A percentile compares a stretch with the other conserved stretches of the same genome.
phyloP scores from a whole-genome alignment of 2,797 vertebrate genomes.

The Malurus splendens region DNA sequence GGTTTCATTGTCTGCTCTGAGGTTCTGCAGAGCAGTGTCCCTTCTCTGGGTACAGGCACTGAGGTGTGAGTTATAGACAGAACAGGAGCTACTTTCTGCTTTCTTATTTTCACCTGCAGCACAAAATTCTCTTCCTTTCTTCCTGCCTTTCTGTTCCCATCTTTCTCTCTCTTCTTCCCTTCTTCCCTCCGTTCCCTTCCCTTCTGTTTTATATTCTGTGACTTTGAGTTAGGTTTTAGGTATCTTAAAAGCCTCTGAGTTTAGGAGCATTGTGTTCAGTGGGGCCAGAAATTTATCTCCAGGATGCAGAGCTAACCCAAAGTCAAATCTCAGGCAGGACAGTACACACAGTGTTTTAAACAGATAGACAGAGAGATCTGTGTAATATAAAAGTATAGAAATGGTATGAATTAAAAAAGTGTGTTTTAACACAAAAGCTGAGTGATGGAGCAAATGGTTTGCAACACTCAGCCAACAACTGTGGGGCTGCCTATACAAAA shows the following conservation, averaged over 20 bases:
- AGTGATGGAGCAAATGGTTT: background rate
- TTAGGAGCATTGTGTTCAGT: background rate
- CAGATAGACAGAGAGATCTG: background rate
- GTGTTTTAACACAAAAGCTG: background rate
- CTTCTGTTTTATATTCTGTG: rapidly evolving
- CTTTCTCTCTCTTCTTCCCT: background rate
- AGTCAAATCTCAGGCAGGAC: background rate
- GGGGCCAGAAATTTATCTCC: background rate
- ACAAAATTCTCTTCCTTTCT: background rate
- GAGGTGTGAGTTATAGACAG: background rate
- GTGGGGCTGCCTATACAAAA: background rate
- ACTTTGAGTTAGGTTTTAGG: background rate
- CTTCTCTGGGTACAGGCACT: background rate
- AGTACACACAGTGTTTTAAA: background rate
- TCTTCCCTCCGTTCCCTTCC: background rate
- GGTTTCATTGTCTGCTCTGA: background rate
- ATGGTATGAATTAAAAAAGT: background rate
- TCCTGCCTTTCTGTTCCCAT: background rate
- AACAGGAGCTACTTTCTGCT: background rate
- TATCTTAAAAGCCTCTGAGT: background rate
- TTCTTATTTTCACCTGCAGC: background rate
- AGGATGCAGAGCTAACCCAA: background rate
- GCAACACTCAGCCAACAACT: background rate
- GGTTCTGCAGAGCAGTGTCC: background rate
- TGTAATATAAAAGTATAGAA: background rate